These are phyloP conservation scores for Aleiodes sp. DNA, from an alignment of 1,140 invertebrate genomes.

Conservation along the genomic window DNA sequence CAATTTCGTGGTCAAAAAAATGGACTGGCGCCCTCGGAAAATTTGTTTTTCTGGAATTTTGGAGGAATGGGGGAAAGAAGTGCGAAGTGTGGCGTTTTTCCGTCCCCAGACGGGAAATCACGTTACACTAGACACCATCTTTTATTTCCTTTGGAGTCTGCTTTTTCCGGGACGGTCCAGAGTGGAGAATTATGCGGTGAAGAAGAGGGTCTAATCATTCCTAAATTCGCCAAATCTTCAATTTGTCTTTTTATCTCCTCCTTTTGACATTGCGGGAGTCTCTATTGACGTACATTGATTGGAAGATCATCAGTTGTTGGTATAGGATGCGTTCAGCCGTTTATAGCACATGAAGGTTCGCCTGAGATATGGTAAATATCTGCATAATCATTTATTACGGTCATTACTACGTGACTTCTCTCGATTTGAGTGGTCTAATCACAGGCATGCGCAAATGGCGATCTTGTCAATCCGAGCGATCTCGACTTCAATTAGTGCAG, in stretches of 20 bases:
- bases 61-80: too few relatives aligned
- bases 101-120: too few relatives aligned
- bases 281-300: neutral
- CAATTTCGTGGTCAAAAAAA: too few relatives aligned
- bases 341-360: neutral
- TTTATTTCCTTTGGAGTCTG: neutral
- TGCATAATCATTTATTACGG: neutral
- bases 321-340: neutral
- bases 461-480: too few relatives aligned
- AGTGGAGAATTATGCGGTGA: too few relatives aligned
- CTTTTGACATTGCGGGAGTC: neutral
- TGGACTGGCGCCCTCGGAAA: too few relatives aligned
- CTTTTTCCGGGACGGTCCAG: neutral
- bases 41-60: too few relatives aligned
- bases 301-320: conserved; percentile 6
- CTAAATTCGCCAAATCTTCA: neutral
- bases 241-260: neutral
- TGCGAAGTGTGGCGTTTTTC: too few relatives aligned
- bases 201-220: neutral
- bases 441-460: too few relatives aligned
- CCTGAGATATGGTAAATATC: neutral
- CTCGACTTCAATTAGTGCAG: too few relatives aligned
- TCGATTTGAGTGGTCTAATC: neutral
- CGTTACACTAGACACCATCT: neutral
- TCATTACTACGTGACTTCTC: neutral